Evolutionary conservation across 2,797 vertebrate species (phyloP).

Genomic region (Sparidentex hasta): DNA sequence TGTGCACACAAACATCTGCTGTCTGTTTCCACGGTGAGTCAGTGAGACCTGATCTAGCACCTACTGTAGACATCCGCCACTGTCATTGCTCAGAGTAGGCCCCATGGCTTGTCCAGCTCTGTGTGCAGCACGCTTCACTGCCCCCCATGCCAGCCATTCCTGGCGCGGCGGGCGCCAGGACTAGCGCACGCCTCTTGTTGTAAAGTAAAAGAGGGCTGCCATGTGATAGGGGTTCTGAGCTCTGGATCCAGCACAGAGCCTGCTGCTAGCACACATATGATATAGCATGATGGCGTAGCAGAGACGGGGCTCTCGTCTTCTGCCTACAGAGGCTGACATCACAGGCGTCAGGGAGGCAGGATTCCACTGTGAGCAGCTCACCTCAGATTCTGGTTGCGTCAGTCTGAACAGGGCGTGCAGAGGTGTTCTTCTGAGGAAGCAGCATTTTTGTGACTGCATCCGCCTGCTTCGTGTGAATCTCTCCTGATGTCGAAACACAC

Average conservation of each 20-base stretch:
- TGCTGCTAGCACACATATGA: slow-evolving; percentile 14
- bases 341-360: background rate
- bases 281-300: too few relatives aligned
- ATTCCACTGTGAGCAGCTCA: background rate
- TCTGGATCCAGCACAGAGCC: slow-evolving; percentile 4
- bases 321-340: slow-evolving; percentile 23
- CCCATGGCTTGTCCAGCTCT: slow-evolving; percentile 13
- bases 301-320: too few relatives aligned
- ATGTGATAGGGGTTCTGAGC: slow-evolving; percentile 14
- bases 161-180: background rate
- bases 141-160: slow-evolving; percentile 6
- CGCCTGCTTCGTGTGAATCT: slow-evolving; percentile 21
- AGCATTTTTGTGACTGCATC: slow-evolving; percentile 19
- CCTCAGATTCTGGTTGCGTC: slow-evolving; percentile 8
- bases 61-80: slow-evolving; percentile 1
- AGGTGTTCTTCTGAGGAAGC: slow-evolving; percentile 17
- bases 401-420: background rate
- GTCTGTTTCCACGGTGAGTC: slow-evolving; percentile 45
- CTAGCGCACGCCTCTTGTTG: background rate
- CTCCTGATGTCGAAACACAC: slow-evolving; percentile 1
- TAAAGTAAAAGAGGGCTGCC: background rate
- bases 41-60: slow-evolving; percentile 32
- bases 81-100: slow-evolving; percentile 19
- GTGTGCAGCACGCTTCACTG: background rate
- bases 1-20: slow-evolving; percentile 68